phyloP scores from a whole-genome alignment of 2,888 invertebrate species.

The Pediacus dermestoides region DNA sequence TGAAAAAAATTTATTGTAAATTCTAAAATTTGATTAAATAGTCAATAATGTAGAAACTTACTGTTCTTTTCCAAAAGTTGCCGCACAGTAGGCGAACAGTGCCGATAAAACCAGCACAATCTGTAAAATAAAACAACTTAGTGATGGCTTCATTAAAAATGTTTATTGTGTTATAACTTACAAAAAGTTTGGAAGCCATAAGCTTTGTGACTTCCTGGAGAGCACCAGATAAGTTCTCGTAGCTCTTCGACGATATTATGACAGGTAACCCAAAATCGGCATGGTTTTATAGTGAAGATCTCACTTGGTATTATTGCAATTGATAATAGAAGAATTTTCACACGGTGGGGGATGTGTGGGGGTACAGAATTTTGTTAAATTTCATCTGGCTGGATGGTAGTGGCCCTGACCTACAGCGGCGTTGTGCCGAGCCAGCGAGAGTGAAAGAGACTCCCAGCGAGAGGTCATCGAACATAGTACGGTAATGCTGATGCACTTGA shows the following conservation, averaged over 20 bases:
- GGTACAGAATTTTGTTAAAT: no score
- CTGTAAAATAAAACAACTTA: constrained; percentile 17
- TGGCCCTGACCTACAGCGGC: constrained; percentile 5
- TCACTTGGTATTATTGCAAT: constrained; percentile 20
- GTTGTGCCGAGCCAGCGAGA: not conserved
- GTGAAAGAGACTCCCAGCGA: not conserved
- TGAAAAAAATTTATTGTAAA: not conserved
- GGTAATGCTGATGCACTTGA: no score
- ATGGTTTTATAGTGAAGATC: constrained; percentile 30
- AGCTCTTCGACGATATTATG: constrained; percentile 21
- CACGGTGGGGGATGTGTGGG: constrained; percentile 14
- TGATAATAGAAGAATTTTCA: constrained; percentile 24
- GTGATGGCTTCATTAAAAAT: no score
- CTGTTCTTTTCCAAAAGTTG: constrained; percentile 25
- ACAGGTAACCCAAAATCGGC: constrained; percentile 20
- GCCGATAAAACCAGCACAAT: constrained; percentile 19
- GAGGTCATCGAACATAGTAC: constrained; percentile 1
- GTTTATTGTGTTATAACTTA: no score
- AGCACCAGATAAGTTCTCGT: constrained; percentile 22
- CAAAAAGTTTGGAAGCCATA: constrained; percentile 30
- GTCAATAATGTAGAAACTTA: constrained; percentile 13
- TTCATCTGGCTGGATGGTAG: no score
- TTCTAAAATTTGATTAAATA: not conserved
- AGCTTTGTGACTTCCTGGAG: constrained; percentile 18
- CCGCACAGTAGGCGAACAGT: constrained; percentile 16